phyloP scores from a whole-genome alignment of 2,888 invertebrate genomes.

The Stenoptilia bipunctidactyla region DNA sequence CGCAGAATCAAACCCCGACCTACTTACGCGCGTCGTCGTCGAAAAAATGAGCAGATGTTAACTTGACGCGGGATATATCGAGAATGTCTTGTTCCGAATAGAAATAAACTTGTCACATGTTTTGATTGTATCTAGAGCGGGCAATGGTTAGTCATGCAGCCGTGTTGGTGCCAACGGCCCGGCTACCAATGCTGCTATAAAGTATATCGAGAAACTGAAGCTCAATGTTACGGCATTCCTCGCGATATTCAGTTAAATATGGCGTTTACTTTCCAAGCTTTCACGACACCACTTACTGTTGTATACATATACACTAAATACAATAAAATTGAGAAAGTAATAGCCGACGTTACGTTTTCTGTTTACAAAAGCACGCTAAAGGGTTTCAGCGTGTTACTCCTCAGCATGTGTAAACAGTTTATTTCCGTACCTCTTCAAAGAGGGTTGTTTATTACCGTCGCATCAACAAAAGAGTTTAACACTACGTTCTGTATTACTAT shows the following conservation, averaged over 20 bases:
- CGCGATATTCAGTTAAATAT: background rate
- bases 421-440: conserved; percentile 52
- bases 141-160: conserved; percentile 64
- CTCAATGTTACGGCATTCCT: conserved; percentile 1
- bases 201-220: conserved; percentile 10
- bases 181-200: conserved; percentile 56
- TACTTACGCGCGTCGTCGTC: conserved; percentile 66
- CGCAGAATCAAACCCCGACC: conserved; percentile 67
- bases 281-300: no score
- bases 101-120: conserved; percentile 72
- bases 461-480: conserved; percentile 45
- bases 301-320: no score
- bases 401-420: conserved; percentile 41
- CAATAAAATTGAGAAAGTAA: no score
- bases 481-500: conserved; percentile 20
- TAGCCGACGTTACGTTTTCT: background rate
- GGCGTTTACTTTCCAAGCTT: no score
- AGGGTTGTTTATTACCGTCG: conserved; percentile 40
- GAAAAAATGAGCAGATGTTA: conserved; percentile 67
- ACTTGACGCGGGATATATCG: conserved; percentile 60
- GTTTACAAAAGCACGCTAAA: conserved; percentile 11
- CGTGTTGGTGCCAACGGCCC: conserved; percentile 65
- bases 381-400: conserved; percentile 24
- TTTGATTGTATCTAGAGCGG: conserved; percentile 71
- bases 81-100: conserved; percentile 67